These are phyloP conservation scores for Proteles cristata DNA, from an alignment of 2,113 vertebrate species.

Conservation along the genomic window DNA sequence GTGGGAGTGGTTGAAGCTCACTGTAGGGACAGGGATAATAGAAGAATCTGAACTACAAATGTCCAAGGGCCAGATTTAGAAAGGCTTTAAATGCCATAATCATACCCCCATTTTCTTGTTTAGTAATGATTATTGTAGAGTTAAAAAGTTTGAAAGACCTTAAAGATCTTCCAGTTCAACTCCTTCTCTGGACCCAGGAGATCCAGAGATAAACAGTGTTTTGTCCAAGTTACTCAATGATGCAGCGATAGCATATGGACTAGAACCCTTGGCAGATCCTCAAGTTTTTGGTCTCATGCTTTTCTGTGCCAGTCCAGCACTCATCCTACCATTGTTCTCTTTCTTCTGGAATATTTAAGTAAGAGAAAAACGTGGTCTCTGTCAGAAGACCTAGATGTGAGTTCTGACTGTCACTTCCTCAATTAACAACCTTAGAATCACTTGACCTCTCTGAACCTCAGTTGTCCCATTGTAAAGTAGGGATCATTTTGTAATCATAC, in stretches of 20 bases:
- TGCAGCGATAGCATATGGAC: neutral
- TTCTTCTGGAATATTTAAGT: neutral
- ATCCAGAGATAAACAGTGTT: neutral
- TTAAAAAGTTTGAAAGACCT: slow-evolving; percentile 29
- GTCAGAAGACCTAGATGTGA: slow-evolving; percentile 26
- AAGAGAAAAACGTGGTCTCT: neutral
- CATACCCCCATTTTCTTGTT: neutral
- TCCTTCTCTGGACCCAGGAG: neutral
- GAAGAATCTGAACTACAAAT: neutral
- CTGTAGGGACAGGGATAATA: neutral
- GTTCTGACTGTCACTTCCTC: neutral
- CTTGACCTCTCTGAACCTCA: neutral
- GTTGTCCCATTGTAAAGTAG: neutral
- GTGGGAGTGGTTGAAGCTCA: neutral
- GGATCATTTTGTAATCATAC: neutral
- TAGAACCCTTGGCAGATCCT: neutral
- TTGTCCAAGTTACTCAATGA: neutral
- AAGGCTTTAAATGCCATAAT: slow-evolving; percentile 43
- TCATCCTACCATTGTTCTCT: neutral
- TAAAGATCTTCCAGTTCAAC: neutral
- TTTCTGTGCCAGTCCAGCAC: neutral
- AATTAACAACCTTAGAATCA: neutral
- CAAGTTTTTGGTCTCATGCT: neutral
- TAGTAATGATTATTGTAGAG: slow-evolving; percentile 19
- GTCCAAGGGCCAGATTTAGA: neutral